Conservation (phyloP, 2,888 invertebrate genomes). For the Macrosiphum euphorbiae region DNA sequence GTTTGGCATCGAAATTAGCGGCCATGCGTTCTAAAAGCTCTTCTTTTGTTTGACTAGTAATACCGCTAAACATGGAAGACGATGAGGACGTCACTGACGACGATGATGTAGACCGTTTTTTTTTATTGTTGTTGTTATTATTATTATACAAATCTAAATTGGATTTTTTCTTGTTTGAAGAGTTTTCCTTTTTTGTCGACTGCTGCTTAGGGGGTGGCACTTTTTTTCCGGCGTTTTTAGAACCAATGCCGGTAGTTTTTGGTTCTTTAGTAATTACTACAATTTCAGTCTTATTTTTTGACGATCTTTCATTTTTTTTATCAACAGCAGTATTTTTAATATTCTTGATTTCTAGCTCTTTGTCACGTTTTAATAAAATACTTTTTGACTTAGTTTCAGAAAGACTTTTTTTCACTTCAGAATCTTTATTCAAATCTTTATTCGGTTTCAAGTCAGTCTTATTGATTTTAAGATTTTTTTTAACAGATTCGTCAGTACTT, state of each 20-base stretch:
- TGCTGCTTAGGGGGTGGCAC: conserved; percentile 35
- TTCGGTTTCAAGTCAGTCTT: conserved; percentile 62
- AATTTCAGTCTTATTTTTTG: conserved; percentile 59
- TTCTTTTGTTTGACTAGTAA: conserved; percentile 54
- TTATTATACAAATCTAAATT: conserved; percentile 58
- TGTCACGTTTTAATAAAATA: conserved; percentile 33
- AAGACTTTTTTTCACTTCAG: conserved; percentile 50
- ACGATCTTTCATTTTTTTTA: conserved; percentile 48
- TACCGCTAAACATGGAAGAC: conserved; percentile 32
- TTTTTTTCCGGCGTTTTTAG: conserved; percentile 47
- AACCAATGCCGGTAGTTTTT: conserved; percentile 20
- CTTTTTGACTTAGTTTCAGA: conserved; percentile 52
- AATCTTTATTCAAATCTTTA: conserved; percentile 62
- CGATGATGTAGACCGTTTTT: neutral
- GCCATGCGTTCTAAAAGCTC: conserved; percentile 55
- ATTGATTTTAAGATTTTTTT: conserved; percentile 61
- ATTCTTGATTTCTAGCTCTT: conserved; percentile 61
- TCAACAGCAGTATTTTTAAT: conserved; percentile 40
- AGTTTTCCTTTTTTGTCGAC: conserved; percentile 4
- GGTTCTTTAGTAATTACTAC: conserved; percentile 33
- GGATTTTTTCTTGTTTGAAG: conserved; percentile 28
- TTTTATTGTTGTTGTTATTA: conserved; percentile 45
- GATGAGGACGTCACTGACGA: neutral
- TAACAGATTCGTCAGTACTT: conserved; percentile 38
- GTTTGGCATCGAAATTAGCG: conserved; percentile 31